Conservation (phyloP, 2,113 vertebrate genomes). For the Caloenas nicobarica region DNA sequence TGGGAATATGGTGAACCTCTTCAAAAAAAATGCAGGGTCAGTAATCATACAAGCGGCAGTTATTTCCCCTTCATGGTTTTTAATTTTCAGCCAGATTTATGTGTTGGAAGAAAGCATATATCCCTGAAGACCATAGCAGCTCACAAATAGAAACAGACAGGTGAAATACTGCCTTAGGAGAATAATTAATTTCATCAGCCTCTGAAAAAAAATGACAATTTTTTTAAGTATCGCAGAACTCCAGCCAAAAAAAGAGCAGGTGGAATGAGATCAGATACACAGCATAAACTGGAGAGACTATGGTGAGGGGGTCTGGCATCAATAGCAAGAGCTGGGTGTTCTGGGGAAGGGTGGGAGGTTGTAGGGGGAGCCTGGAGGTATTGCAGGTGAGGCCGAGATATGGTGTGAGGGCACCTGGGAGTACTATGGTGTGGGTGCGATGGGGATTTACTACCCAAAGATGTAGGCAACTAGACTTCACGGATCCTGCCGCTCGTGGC, state of each 20-base stretch:
- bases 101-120: not conserved
- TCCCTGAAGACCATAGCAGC: not conserved
- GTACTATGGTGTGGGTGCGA: not conserved
- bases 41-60: conserved; percentile 11
- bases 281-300: not conserved
- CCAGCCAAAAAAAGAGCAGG: not conserved
- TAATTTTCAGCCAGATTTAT: conserved; percentile 28
- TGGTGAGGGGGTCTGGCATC: not conserved
- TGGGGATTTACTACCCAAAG: not conserved
- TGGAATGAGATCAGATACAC: not conserved
- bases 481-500: not conserved
- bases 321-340: not conserved
- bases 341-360: not conserved
- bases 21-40: not conserved
- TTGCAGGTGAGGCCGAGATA: not conserved
- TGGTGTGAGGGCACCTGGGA: not conserved
- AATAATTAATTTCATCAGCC: conserved; percentile 33
- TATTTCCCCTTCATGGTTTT: not conserved
- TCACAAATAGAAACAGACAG: not conserved
- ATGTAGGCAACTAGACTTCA: not conserved
- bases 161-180: conserved; percentile 28
- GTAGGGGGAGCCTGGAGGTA: not conserved
- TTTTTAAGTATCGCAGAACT: not conserved
- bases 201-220: not conserved
- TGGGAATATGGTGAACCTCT: not conserved